Conservation (phyloP, 2,797 vertebrate genomes). For the Salarias fasciatus region DNA sequence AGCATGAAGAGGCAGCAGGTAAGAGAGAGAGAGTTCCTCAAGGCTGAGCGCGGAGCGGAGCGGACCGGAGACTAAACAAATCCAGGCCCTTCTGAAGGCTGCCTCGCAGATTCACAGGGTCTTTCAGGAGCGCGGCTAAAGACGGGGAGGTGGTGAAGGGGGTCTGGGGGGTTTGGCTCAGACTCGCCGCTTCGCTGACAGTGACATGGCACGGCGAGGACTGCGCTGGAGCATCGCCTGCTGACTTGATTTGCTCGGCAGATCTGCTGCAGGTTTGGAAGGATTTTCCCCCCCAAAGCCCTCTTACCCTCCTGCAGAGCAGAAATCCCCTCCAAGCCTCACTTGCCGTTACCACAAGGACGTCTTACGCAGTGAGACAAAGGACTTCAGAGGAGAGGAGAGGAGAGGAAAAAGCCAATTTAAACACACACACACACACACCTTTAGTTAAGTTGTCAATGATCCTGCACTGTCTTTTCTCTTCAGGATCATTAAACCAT, state of each 20-base stretch:
- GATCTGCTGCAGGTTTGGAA: conserved; percentile 60
- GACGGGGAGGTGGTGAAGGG: conserved; percentile 3
- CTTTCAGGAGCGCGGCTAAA: conserved; percentile 20
- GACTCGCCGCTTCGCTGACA: conserved; percentile 53
- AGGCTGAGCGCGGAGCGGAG: conserved; percentile 18
- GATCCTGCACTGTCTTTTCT: not conserved
- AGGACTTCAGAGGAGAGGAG: conserved; percentile 27
- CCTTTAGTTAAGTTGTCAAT: too few relatives aligned
- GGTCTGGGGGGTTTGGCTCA: conserved; percentile 34
- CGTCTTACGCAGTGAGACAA: conserved; percentile 50
- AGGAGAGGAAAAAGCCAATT: not conserved
- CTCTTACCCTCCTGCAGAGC: conserved; percentile 66
- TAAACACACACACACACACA: too few relatives aligned
- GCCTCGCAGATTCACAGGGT: conserved; percentile 29
- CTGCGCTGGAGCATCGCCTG: conserved; percentile 55
- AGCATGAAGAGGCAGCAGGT: conserved; percentile 35
- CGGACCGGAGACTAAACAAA: conserved; percentile 50
- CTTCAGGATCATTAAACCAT: not conserved
- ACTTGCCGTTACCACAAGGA: conserved; percentile 53
- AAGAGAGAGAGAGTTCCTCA: conserved; percentile 32
- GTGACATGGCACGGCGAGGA: conserved; percentile 49
- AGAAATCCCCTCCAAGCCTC: conserved; percentile 71
- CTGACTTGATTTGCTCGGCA: conserved; percentile 68
- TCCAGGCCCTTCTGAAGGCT: conserved; percentile 40
- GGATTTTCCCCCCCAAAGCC: conserved; percentile 72